These are phyloP conservation scores for Oncorhynchus nerka DNA, from an alignment of 2,113 vertebrate species.

Conservation along the genomic window DNA sequence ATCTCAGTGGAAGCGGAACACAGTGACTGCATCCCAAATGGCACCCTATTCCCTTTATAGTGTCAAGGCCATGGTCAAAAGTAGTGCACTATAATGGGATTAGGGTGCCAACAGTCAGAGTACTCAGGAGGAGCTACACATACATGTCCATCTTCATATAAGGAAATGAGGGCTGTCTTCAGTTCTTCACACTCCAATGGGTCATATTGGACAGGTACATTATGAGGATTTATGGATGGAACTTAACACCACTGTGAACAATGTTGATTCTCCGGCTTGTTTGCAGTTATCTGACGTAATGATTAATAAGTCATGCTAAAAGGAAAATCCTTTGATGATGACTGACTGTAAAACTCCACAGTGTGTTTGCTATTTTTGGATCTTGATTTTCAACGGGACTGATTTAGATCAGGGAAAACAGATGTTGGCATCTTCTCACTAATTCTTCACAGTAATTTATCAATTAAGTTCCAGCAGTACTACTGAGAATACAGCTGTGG, in stretches of 20 bases:
- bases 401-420: constrained; percentile 21
- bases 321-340: background rate
- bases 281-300: background rate
- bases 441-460: constrained; percentile 34
- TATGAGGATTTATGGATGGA: background rate
- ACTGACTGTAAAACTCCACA: too few species aligned
- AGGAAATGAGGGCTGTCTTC: background rate
- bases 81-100: background rate
- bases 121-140: background rate
- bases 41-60: background rate
- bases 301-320: background rate
- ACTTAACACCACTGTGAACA: background rate
- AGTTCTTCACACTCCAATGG: background rate
- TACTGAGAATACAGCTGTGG: too few species aligned
- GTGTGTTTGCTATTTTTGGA: background rate
- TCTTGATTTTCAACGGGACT: constrained; percentile 1
- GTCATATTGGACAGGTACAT: background rate
- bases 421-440: background rate
- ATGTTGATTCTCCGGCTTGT: background rate
- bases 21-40: background rate
- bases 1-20: background rate
- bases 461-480: constrained; percentile 2
- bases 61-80: background rate
- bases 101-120: background rate
- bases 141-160: constrained; percentile 15